Conservation (phyloP, 2,113 vertebrate genomes). For the Corvus hawaiiensis region DNA sequence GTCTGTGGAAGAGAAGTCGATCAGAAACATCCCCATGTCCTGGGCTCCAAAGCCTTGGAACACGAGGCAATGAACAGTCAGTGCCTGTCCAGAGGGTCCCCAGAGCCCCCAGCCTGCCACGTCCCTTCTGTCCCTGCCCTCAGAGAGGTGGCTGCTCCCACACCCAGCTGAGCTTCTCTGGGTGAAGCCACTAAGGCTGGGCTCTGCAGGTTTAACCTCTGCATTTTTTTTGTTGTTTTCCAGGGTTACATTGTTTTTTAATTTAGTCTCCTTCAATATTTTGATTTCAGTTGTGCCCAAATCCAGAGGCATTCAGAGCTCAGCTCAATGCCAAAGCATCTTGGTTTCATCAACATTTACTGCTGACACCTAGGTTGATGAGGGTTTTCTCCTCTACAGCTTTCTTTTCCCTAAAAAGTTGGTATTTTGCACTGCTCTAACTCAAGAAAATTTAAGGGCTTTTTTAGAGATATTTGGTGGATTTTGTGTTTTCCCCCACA, state of each 20-base stretch:
- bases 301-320: not conserved
- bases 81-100: rapidly evolving
- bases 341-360: not conserved
- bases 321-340: not conserved
- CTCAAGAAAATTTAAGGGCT: not conserved
- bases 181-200: rapidly evolving
- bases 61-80: rapidly evolving
- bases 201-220: not conserved
- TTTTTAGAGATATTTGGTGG: not conserved
- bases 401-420: not conserved
- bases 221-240: rapidly evolving
- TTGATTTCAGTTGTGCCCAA: not conserved
- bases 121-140: not conserved
- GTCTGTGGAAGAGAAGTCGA: too few relatives aligned
- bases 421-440: not conserved
- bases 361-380: not conserved
- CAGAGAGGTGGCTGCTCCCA: not conserved
- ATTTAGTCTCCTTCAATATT: not conserved
- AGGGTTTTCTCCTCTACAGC: not conserved
- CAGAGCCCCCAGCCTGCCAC: not conserved
- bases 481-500: rapidly evolving
- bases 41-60: rapidly evolving
- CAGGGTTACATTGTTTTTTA: not conserved
- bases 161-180: not conserved
- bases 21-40: not conserved